Base-by-base conservation (phyloP, 2,888 invertebrate species). In the Patella depressa region DNA sequence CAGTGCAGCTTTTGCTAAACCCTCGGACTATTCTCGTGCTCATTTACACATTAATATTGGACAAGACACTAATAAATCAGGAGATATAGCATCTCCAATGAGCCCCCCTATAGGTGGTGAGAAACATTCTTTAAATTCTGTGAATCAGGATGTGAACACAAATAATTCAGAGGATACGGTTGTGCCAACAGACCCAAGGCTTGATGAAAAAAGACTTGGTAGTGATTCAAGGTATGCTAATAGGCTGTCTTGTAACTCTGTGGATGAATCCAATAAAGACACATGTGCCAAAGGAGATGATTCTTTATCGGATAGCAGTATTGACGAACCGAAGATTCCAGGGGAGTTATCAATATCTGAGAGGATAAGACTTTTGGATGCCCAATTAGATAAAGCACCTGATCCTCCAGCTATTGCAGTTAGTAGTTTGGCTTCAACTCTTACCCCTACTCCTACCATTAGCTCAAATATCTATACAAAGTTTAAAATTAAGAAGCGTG, bases 341-440 rank as follows among this genome's bases (percentile, higher is more conserved):
- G 81, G 80, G 53, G 82, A 82, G 81, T 93, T 93, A 11, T 95
- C 95, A 45, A 93, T 98, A 84, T 98, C 98, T 89, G 98, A 98
- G 91, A 94, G 98, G 83, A 96, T 99, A 86, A 95, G 96, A 83
- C 96, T 96, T 75, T 93, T 98, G 78, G 98, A 98, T 92, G 98
- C 97, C 91, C 96, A 96, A 90, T 97, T 97, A 90, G 96, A 73
- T 54, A 77, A 76, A 76, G 79, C 81, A 9, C 72, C 75, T 29
- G 73, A 69, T 5, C 72, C 73, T 15, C 72, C 72, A 45, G 53
- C 53, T 45, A n/a, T 53, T 72, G 29, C 53, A 45, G 24, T n/a
- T 72, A 29, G 53, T 72, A 17, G 29, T 65, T 65, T 65, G 65
- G 24, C 65, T 65, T 65, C 65, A 5, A 24, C 65, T 24, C 24